A percentile compares a stretch with the other conserved stretches of the same genome.
These are phyloP conservation scores for Rhagonycha fulva DNA, from an alignment of 2,888 invertebrate species.

Conservation along the genomic window DNA sequence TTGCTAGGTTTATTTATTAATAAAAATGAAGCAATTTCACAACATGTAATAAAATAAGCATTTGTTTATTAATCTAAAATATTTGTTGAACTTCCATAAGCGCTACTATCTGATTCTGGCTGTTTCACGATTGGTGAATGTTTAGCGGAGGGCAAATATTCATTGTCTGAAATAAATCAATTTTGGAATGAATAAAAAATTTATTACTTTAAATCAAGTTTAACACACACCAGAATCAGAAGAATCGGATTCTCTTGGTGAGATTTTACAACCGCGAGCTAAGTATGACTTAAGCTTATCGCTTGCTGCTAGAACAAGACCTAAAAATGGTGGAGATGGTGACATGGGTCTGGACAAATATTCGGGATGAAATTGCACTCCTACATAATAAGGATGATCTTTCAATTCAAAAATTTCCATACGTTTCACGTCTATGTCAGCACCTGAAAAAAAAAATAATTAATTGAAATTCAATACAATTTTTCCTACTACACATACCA, in stretches of 20 bases:
- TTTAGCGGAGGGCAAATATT: slow-evolving; percentile 38
- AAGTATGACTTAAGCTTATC: slow-evolving; percentile 77
- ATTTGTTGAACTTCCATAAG: slow-evolving; percentile 47
- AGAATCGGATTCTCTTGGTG: slow-evolving; percentile 71
- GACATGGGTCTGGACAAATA: slow-evolving; percentile 89
- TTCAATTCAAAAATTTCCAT: slow-evolving; percentile 94
- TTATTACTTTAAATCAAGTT: not conserved
- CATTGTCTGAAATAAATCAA: slow-evolving; percentile 39
- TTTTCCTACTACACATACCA: slow-evolving; percentile 55
- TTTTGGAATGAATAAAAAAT: not conserved
- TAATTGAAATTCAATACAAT: not conserved
- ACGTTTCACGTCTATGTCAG: slow-evolving; percentile 78
- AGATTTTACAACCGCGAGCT: slow-evolving; percentile 73
- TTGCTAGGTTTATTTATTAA: not conserved
- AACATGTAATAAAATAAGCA: not conserved
- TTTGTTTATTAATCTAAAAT: slow-evolving; percentile 15
- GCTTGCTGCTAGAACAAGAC: slow-evolving; percentile 87
- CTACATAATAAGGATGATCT: slow-evolving; percentile 90
- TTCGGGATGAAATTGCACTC: slow-evolving; percentile 98
- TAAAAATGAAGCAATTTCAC: not conserved
- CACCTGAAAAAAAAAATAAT: slow-evolving; percentile 53
- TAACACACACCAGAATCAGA: slow-evolving; percentile 32
- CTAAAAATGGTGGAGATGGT: slow-evolving; percentile 95
- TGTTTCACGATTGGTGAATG: slow-evolving; percentile 35
- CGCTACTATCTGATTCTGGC: slow-evolving; percentile 48